Percentiles rank a stretch among this genome's conserved stretches.
phyloP scores from a whole-genome alignment of 2,888 invertebrate genomes.

The Endomychus coccineus region DNA sequence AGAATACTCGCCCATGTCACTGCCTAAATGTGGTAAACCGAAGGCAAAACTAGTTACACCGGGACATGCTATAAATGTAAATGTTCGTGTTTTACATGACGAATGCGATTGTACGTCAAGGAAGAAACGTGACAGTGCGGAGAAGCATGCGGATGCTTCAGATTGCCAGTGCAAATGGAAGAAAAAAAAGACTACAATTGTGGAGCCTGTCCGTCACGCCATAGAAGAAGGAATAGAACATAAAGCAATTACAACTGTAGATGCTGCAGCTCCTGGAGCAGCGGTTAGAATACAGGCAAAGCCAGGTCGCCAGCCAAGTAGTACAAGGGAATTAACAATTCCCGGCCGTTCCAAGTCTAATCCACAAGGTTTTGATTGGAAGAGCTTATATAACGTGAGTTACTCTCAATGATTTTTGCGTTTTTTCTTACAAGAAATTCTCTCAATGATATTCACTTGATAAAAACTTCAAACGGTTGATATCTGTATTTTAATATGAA shows the following conservation, averaged over 20 bases:
- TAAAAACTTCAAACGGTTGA: no score
- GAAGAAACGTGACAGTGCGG: slow-evolving; percentile 1
- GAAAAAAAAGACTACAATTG: slow-evolving; percentile 5
- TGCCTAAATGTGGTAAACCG: not conserved
- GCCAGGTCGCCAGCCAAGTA: no score
- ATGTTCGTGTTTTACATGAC: slow-evolving; percentile 3
- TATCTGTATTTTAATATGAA: no score
- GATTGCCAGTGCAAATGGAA: not conserved
- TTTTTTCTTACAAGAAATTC: no score
- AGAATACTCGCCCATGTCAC: slow-evolving; percentile 3
- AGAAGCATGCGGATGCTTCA: not conserved
- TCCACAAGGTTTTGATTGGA: slow-evolving; percentile 9
- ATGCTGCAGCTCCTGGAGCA: slow-evolving; percentile 53
- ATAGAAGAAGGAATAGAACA: slow-evolving; percentile 5
- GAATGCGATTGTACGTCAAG: slow-evolving; percentile 7
- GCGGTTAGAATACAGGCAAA: slow-evolving; percentile 64
- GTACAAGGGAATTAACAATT: slow-evolving; percentile 7
- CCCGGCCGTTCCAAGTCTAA: not conserved
- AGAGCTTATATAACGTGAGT: slow-evolving; percentile 9
- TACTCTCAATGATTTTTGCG: no score
- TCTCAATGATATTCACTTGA: no score
- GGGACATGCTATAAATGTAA: slow-evolving; percentile 6
- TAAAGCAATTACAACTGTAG: slow-evolving; percentile 2
- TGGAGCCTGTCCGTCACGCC: no score
- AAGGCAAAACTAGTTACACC: not conserved